Base-by-base conservation (phyloP, 92 coral and sea anemone species). In the Siderastrea siderea region DNA sequence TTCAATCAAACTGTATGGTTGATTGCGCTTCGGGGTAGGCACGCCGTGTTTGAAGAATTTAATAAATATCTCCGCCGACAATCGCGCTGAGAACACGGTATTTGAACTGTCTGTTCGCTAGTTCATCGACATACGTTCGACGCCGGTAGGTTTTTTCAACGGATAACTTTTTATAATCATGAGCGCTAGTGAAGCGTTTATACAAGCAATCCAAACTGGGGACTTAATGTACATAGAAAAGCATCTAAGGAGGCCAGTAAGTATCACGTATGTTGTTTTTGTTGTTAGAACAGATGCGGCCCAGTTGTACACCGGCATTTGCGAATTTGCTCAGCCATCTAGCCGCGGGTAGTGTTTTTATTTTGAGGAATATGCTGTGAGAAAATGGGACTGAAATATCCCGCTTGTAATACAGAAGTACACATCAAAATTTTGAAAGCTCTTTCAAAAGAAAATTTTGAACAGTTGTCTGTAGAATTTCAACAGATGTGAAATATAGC, bases 121-220 rank as follows among this genome's bases (percentile, higher is more conserved):
- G 68, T 69, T 60, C 43, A 57, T 62, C 15, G 53, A 38, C 53
- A 43, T 55, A 14, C 54, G 45, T n/a, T n/a, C 52, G 17, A 52
- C 58, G 3, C 57, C 57, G 2, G 26, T 26, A 70, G 47, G 49
- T 58, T 47, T 80, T 16, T 15, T 46, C 43, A 14, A 48, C 52
- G 68, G 12, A n/a, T 12, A 53, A 15, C 19, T 71, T 55, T 7
- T 38, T 47, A 47, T 11, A 45, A 51, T 19, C 78, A 82, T 82
- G 86, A 82, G 86, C 26, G 86, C 86, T 1, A 84, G 87, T 52
- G 87, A 84, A 19, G 51, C 60, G 63, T 84, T 84, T 38, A 84
- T 84, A 3, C 58, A 17, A 15, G 87, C 87, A 7, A 84, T 84
- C 60, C 87, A 84, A 43, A 61, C 61, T 73, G 87, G 87, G 38